Evolutionary conservation across 1,140 invertebrate genomes (phyloP), one percentile per base, ranked within the genome.

Genomic region (Anastatus disparis): DNA sequence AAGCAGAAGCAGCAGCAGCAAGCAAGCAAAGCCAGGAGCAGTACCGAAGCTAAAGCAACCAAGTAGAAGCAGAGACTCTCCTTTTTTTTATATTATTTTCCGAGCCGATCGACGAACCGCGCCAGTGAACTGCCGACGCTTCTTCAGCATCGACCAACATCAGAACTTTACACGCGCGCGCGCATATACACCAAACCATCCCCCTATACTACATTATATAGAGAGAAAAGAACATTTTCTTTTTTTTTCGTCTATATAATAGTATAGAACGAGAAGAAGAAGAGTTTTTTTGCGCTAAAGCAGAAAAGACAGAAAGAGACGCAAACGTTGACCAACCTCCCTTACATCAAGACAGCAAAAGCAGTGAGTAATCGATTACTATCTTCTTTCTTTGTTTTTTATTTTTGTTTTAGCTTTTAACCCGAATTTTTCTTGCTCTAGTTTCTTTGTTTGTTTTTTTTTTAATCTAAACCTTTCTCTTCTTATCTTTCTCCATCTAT

Each of bases 41-140:
- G 4, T 26, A n/a, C 35, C 27, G 48, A 8, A 40, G 53, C 40
- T 42, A 24, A 50, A 50, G 61, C 50, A 26, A 38, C 12, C 13
- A 8, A 17, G 27, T 35, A 31, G 13, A 20, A 15, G 42, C 38
- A 61, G 58, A 35, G 31, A 61, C 35, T 62, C 67, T 53, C 56
- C 44, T 35, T 61, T 50, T 38, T n/a, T n/a, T n/a, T n/a, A n/a
- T n/a, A n/a, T n/a, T n/a, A n/a, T n/a, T 56, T 48, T 40, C 31
- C 42, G n/a, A n/a, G 46, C 42, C 44, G 44, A 70, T 58, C 58
- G 59, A 70, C 68, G 58, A n/a, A 70, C 35, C 68, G 59, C 59
- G 38, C 68, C n/a, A 70, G 68, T 70, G 68, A 63, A 70, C 68
- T 56, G 52, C 68, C 58, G 59, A 70, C 59, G 50, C 68, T 70